Base-by-base conservation (phyloP, 2,888 invertebrate species). In the Acanthococcus lagerstroemiae region DNA sequence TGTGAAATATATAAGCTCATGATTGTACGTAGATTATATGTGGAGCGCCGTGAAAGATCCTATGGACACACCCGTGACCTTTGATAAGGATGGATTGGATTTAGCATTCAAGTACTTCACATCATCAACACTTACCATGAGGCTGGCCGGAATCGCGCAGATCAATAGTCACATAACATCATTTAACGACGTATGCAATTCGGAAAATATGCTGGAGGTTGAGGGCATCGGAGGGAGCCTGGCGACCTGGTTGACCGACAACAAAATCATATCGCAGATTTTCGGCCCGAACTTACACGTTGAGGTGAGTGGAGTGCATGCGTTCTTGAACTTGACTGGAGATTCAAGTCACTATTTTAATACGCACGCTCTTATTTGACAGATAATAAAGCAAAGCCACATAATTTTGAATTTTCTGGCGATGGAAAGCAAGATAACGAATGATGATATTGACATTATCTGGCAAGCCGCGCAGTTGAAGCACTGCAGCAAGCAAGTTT, bases 281-380 rank as follows among this genome's bases (percentile, higher is more conserved):
- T 95, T 95, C 79, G 95, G 95, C n/a, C 95, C 95, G 27, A 95
- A 95, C 80, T 81, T 95, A 71, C 95, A 95, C 78, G 94, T 94
- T 46, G 95, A 95, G 83, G 89, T 89, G 74, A 72, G 7, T 27
- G 3, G 0, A 21, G 1, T 48, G 25, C 17, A 61, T 61, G 21
- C 15, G 1, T 2, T 61, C 9, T 9, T 48, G 9, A n/a, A 24
- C 7, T 24, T 24, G 15, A 2, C 9, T 30, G 12, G 7, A 7
- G 25, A 15, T 15, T 9, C 4, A 4, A 15, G 54, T 22, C 12
- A 22, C 54, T 44, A 12, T 44, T 45, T n/a, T n/a, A 19, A 15
- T 44, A 27, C 30, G 25, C 25, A 66, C 57, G 56, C 67, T 68
- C 69, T 69, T 5, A 27, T 26, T 48, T 73, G 74, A 37, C 76